Conservation (phyloP, 2,797 vertebrate species). For the Vespertilio murinus region DNA sequence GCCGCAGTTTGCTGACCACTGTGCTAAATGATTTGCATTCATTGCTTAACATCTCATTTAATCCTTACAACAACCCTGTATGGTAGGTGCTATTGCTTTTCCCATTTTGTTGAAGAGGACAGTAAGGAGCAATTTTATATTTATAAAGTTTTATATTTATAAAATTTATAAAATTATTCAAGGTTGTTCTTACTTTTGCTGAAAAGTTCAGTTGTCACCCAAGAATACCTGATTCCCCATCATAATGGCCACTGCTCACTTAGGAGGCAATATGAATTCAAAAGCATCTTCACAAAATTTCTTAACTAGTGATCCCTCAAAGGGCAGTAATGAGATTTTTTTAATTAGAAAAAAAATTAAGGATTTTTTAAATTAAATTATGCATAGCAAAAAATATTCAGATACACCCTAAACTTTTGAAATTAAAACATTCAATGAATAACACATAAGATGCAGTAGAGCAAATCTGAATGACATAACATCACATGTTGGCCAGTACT, state of each 20-base stretch:
- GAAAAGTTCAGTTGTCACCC: neutral
- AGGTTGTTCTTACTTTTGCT: neutral
- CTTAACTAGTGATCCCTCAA: neutral
- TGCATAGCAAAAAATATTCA: constrained; percentile 1
- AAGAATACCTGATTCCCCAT: neutral
- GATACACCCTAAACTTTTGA: neutral
- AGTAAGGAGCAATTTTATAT: neutral
- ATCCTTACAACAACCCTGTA: neutral
- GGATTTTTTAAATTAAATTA: constrained; percentile 44
- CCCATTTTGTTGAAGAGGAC: neutral
- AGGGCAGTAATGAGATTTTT: neutral
- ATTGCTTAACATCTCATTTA: neutral
- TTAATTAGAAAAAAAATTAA: neutral
- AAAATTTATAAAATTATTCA: too few relatives aligned
- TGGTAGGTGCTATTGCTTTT: neutral
- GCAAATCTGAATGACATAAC: neutral
- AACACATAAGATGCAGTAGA: neutral
- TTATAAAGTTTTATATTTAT: too few relatives aligned
- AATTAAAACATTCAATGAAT: constrained; percentile 36
- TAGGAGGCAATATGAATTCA: neutral
- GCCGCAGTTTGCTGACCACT: too few relatives aligned
- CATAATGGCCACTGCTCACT: neutral
- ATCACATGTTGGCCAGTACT: constrained; percentile 22
- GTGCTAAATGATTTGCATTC: neutral
- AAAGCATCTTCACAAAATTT: constrained; percentile 16